Conservation (phyloP, 2,888 invertebrate genomes). For the Chrysina gloriosa region DNA sequence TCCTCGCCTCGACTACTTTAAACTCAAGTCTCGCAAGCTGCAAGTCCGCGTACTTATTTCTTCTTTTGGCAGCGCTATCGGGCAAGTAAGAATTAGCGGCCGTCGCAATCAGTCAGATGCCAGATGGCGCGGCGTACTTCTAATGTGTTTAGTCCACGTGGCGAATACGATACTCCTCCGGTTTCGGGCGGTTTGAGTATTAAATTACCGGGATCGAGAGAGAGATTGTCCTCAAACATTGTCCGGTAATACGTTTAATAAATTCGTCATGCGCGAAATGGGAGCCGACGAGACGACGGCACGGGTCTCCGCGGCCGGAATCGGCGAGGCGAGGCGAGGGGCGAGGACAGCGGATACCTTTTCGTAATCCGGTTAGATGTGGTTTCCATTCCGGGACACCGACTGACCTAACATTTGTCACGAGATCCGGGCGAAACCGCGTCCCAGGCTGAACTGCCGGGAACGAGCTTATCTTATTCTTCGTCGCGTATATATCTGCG, state of each 20-base stretch:
- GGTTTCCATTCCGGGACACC: slow-evolving; percentile 59
- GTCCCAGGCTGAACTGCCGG: slow-evolving; percentile 34
- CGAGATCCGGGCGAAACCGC: slow-evolving; percentile 52
- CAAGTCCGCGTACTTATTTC: neutral
- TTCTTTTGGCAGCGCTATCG: neutral
- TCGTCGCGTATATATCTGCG: slow-evolving; percentile 35
- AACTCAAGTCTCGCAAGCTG: neutral
- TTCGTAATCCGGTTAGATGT: slow-evolving; percentile 61
- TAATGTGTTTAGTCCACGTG: slow-evolving; percentile 16
- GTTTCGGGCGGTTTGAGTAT: slow-evolving; percentile 24
- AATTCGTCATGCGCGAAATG: slow-evolving; percentile 62
- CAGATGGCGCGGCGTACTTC: neutral
- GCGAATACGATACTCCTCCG: slow-evolving; percentile 1
- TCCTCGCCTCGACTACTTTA: neutral
- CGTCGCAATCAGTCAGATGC: neutral
- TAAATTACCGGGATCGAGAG: slow-evolving; percentile 33
- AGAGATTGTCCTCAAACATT: slow-evolving; percentile 34
- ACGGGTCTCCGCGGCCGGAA: slow-evolving; percentile 46
- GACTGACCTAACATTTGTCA: slow-evolving; percentile 61
- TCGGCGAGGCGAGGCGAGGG: slow-evolving; percentile 42
- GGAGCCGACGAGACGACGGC: too few species aligned
- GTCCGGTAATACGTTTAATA: slow-evolving; percentile 59
- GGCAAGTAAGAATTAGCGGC: neutral
- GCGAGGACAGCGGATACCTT: slow-evolving; percentile 53
- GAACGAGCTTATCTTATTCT: slow-evolving; percentile 38